Conservation (phyloP, 2,113 vertebrate genomes). For the Scomber scombrus region DNA sequence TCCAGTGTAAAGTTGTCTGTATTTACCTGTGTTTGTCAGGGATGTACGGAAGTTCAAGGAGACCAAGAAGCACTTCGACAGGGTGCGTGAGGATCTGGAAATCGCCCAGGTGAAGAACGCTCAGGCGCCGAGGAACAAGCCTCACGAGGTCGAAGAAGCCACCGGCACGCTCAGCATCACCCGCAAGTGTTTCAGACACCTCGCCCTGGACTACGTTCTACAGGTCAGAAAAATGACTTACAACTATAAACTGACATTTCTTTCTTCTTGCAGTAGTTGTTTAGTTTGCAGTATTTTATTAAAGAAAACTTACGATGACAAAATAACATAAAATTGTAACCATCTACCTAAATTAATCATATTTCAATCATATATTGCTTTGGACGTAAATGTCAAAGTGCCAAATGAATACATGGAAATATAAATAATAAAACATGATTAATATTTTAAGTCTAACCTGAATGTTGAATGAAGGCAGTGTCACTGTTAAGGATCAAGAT, state of each 20-base stretch:
- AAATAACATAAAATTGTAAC: too few species aligned
- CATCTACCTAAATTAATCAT: too few species aligned
- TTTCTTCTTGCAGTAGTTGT: background rate
- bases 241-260: background rate
- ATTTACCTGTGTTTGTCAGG: slow-evolving; percentile 76
- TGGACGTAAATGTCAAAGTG: too few species aligned
- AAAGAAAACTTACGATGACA: too few species aligned
- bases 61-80: slow-evolving; percentile 98
- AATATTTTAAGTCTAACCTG: too few species aligned
- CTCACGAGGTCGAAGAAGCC: slow-evolving; percentile 97
- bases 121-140: slow-evolving; percentile 94
- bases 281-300: background rate
- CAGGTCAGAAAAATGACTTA: slow-evolving; percentile 86
- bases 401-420: too few species aligned
- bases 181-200: slow-evolving; percentile 95
- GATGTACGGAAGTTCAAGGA: slow-evolving; percentile 98
- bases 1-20: background rate
- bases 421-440: too few species aligned
- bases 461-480: too few species aligned
- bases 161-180: slow-evolving; percentile 90
- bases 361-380: too few species aligned
- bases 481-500: too few species aligned
- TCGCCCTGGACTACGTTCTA: slow-evolving; percentile 95
- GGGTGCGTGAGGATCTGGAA: slow-evolving; percentile 95
- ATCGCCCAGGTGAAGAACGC: slow-evolving; percentile 96